Evolutionary conservation across 2,888 invertebrate species (phyloP).

Genomic region (Aquatica leii): DNA sequence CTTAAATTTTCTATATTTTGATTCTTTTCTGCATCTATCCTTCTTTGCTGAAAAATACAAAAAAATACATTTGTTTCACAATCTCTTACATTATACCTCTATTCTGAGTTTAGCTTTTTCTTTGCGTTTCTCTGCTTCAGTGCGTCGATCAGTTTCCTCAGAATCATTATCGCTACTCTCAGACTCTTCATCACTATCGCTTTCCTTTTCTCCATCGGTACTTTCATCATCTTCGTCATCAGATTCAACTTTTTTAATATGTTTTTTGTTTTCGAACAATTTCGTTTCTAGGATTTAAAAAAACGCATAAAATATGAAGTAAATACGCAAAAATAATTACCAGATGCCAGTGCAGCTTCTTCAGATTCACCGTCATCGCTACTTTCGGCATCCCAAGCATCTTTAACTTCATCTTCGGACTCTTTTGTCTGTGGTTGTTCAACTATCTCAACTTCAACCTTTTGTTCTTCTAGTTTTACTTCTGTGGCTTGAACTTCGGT

Average conservation of each 20-base stretch:
- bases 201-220: slow-evolving; percentile 58
- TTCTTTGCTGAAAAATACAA: slow-evolving; percentile 63
- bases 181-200: slow-evolving; percentile 43
- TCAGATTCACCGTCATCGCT: slow-evolving; percentile 66
- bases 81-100: slow-evolving; percentile 60
- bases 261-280: slow-evolving; percentile 35
- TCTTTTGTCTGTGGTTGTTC: slow-evolving; percentile 52
- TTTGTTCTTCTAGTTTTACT: slow-evolving; percentile 44
- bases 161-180: slow-evolving; percentile 64
- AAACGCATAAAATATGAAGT: neutral
- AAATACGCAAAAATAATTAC: slow-evolving; percentile 9
- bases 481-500: slow-evolving; percentile 31
- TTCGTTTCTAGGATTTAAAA: slow-evolving; percentile 37
- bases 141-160: slow-evolving; percentile 72
- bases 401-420: slow-evolving; percentile 70
- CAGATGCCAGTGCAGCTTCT: slow-evolving; percentile 44
- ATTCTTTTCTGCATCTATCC: slow-evolving; percentile 74
- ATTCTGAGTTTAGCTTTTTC: slow-evolving; percentile 78
- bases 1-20: slow-evolving; percentile 76
- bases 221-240: slow-evolving; percentile 53
- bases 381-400: slow-evolving; percentile 86
- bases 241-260: slow-evolving; percentile 47
- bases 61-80: neutral
- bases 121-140: slow-evolving; percentile 78
- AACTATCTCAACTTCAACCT: slow-evolving; percentile 50